phyloP scores from a whole-genome alignment of 2,888 invertebrate genomes.

The Caenorhabditis doughertyi region DNA sequence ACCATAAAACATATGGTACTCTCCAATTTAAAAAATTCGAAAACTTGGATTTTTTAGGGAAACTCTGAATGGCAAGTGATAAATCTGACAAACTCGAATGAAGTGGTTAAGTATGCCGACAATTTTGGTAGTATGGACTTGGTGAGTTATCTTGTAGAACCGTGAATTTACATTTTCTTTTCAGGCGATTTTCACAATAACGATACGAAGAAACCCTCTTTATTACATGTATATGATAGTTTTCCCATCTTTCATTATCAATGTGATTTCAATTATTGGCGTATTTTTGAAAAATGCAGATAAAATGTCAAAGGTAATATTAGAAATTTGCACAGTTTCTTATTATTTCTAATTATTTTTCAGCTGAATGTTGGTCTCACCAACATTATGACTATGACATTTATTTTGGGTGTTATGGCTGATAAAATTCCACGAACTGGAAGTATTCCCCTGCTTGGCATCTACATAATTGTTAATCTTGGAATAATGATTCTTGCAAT shows the following conservation, averaged over 20 bases:
- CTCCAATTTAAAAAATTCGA: not conserved
- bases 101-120: slow-evolving; percentile 40
- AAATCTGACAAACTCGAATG: slow-evolving; percentile 29
- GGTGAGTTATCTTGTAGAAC: too few relatives aligned
- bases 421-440: slow-evolving; percentile 55
- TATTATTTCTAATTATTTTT: not conserved
- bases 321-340: not conserved
- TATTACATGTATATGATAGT: slow-evolving; percentile 61
- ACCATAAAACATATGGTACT: slow-evolving; percentile 23
- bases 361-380: slow-evolving; percentile 54
- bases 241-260: slow-evolving; percentile 53
- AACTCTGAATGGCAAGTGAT: slow-evolving; percentile 56
- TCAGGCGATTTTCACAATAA: slow-evolving; percentile 38
- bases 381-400: slow-evolving; percentile 63
- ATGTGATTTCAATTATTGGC: slow-evolving; percentile 44
- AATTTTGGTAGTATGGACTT: slow-evolving; percentile 47
- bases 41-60: slow-evolving; percentile 25
- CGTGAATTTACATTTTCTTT: not conserved
- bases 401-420: slow-evolving; percentile 55
- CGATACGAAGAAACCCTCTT: slow-evolving; percentile 38
- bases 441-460: slow-evolving; percentile 48
- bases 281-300: slow-evolving; percentile 48
- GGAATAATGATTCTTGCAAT: slow-evolving; percentile 54
- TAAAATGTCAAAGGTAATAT: slow-evolving; percentile 53
- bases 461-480: slow-evolving; percentile 47